Conservation (phyloP, 2,888 invertebrate genomes). For the Aethes cnicana region DNA sequence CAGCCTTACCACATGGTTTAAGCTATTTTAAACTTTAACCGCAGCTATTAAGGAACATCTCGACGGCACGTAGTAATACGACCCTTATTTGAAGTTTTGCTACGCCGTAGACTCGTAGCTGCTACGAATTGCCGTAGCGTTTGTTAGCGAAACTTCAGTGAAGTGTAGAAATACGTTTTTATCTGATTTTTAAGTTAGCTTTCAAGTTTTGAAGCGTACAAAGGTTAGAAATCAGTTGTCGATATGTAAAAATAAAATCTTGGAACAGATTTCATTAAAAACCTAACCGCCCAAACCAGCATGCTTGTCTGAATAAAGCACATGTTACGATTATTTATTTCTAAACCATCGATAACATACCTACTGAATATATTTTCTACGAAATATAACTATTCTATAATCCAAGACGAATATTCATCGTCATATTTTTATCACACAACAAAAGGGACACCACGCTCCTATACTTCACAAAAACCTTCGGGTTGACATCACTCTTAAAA, state of each 20-base stretch:
- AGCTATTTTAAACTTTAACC: too few relatives aligned
- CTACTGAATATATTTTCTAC: too few relatives aligned
- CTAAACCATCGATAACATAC: too few relatives aligned
- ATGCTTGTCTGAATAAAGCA: too few relatives aligned
- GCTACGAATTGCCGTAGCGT: conserved; percentile 2
- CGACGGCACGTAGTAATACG: neutral
- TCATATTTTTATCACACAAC: too few relatives aligned
- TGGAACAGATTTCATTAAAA: neutral
- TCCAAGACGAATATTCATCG: too few relatives aligned
- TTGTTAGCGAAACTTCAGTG: neutral
- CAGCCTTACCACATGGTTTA: too few relatives aligned
- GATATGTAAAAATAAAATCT: neutral
- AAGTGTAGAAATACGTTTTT: neutral
- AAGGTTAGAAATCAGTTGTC: neutral
- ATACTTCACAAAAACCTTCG: conserved; percentile 9
- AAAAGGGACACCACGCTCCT: conserved; percentile 1
- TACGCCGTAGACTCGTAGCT: conserved; percentile 1
- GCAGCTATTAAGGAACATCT: neutral
- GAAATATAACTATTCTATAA: too few relatives aligned
- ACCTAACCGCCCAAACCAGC: too few relatives aligned
- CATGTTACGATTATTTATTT: too few relatives aligned
- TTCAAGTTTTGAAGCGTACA: too few relatives aligned
- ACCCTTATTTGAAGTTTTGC: conserved; percentile 3
- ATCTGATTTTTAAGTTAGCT: too few relatives aligned
- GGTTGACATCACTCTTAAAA: conserved; percentile 16